These are phyloP conservation scores for Pteropus rufus DNA, from an alignment of 2,797 vertebrate genomes.

Conservation along the genomic window DNA sequence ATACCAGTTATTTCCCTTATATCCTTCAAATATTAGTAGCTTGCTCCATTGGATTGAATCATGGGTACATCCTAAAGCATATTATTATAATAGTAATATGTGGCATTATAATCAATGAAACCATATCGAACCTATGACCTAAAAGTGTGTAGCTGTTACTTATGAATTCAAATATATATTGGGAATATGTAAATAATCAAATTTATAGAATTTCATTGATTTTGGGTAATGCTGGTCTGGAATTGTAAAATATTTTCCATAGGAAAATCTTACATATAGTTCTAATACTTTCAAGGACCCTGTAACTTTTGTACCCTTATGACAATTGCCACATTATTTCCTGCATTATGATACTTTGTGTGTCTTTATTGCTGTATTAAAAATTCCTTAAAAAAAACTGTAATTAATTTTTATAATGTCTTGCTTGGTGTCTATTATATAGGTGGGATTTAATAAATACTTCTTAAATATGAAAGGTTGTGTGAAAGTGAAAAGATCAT, in stretches of 20 bases:
- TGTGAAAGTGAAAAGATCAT: background rate
- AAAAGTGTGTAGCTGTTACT: background rate
- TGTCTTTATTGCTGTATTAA: conserved; percentile 19
- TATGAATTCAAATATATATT: background rate
- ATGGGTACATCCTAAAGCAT: background rate
- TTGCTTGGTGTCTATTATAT: background rate
- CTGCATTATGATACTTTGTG: background rate
- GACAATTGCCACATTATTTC: background rate
- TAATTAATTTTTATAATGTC: background rate
- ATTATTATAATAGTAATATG: background rate
- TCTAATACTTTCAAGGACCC: background rate
- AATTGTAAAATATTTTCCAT: conserved; percentile 36
- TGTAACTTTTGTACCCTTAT: background rate
- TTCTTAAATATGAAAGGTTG: background rate
- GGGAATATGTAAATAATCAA: background rate
- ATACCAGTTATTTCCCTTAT: background rate
- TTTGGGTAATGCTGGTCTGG: background rate
- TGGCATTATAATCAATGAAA: background rate
- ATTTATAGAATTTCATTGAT: background rate
- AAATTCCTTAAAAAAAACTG: background rate
- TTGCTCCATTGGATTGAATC: background rate
- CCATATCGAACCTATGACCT: background rate
- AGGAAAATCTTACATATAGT: background rate
- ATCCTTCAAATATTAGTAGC: background rate
- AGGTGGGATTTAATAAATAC: background rate